Base-by-base conservation (phyloP, 2,888 invertebrate species). In the Acrocyrtus sp. region DNA sequence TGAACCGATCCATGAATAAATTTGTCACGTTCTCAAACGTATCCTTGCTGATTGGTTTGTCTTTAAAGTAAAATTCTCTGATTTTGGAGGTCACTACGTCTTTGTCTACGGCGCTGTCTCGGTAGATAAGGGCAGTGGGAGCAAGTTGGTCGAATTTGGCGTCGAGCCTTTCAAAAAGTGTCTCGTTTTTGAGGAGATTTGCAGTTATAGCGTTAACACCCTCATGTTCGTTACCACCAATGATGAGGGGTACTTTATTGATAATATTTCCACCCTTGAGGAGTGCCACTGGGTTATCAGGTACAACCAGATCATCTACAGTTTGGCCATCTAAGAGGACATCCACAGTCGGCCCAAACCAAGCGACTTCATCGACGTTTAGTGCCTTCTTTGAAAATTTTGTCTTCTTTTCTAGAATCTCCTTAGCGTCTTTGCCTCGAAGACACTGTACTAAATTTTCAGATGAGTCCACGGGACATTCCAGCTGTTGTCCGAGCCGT, bases 311-410 rank as follows among this genome's bases (percentile, higher is more conserved):
- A 21, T 75, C 74, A 8, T 43, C 50, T 10, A 67, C 74, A 5
- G 66, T 74, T 72, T 77, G 73, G 6, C 66, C 77, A 34, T 21
- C 34, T 1, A 69, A n/a, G 0, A 45, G 57, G 12, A 53, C 57
- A 19, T 78, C 77, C n/a, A 77, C 58, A 8, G 75, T 74, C 3
- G 79, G 79, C 2, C 72, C 77, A 22, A 74, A 74, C 24, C 39
- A 41, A 1, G 65, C 62, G 24, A 62, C 26, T 4, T 60, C 58
- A 0, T 58, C 56, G 1, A 65, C 5, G 29, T 67, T 67, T 24
- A 63, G 67, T 48, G 61, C 41, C 68, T 66, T 6, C 43, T 12
- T 10, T 22, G 21, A 8, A 22, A 60, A 24, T 41, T 54, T 65
- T 10, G 41, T 47, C 57, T 69, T 65, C 41, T 77, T 74, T 3